phyloP scores from a whole-genome alignment of 2,888 invertebrate genomes.

The Diploptera punctata region DNA sequence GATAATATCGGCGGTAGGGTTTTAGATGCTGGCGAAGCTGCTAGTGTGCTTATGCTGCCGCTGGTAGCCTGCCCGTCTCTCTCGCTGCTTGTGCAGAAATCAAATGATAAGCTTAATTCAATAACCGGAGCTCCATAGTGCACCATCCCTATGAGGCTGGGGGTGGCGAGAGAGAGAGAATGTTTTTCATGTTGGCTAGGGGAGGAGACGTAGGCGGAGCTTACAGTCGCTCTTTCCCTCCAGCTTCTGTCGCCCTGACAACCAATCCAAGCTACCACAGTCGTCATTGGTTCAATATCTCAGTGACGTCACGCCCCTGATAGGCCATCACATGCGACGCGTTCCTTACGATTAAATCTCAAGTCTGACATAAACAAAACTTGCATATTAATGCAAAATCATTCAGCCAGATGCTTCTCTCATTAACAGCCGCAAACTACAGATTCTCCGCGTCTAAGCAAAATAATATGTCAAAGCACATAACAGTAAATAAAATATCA shows the following conservation, averaged over 20 bases:
- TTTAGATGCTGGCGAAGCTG: constrained; percentile 47
- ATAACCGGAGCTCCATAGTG: constrained; percentile 54
- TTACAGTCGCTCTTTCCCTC: not conserved
- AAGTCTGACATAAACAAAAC: too few relatives aligned
- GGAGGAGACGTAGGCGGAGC: too few relatives aligned
- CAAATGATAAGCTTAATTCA: constrained; percentile 82
- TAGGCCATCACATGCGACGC: constrained; percentile 21
- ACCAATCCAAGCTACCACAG: constrained; percentile 27
- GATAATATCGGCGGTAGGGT: constrained; percentile 53
- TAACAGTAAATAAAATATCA: too few relatives aligned
- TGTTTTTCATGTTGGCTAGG: constrained; percentile 32
- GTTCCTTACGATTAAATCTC: too few relatives aligned
- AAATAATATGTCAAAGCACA: too few relatives aligned
- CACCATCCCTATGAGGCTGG: not conserved
- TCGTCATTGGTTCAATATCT: constrained; percentile 27
- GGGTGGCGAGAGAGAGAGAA: constrained; percentile 16
- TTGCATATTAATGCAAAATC: too few relatives aligned
- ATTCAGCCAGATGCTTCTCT: too few relatives aligned
- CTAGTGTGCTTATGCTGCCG: constrained; percentile 22
- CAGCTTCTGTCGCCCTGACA: constrained; percentile 20
- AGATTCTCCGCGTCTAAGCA: too few relatives aligned
- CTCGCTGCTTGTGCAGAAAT: constrained; percentile 61
- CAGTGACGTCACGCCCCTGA: constrained; percentile 50
- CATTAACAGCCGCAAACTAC: too few relatives aligned
- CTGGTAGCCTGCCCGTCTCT: constrained; percentile 39